Conservation (phyloP, 1,140 invertebrate genomes). For the Hylaeus anthracinus region DNA sequence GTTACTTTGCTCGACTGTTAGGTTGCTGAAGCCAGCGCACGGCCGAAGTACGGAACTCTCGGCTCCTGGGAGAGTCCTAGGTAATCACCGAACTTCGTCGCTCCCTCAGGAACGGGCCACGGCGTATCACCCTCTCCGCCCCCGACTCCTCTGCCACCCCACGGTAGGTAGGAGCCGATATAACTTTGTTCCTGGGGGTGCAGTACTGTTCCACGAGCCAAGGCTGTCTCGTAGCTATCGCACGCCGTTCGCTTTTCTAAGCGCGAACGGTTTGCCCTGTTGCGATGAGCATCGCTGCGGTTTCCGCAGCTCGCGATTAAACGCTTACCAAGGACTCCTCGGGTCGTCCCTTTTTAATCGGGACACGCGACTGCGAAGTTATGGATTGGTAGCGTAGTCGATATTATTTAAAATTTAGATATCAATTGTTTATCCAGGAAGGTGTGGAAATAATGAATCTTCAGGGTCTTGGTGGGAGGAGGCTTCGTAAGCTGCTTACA, state of each 20-base stretch:
- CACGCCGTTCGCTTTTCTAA: constrained; percentile 34
- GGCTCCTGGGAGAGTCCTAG: constrained; percentile 79
- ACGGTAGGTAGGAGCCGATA: constrained; percentile 73
- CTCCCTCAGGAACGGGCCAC: constrained; percentile 75
- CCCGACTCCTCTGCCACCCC: constrained; percentile 45
- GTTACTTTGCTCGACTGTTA: constrained; percentile 79
- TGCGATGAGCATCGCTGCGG: constrained; percentile 16
- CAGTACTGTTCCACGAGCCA: constrained; percentile 70
- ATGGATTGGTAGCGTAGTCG: too few species aligned
- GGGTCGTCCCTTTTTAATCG: neutral
- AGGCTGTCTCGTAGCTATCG: constrained; percentile 51
- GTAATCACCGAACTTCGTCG: constrained; percentile 81
- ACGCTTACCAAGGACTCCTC: neutral
- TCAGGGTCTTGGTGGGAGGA: too few species aligned
- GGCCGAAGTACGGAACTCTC: constrained; percentile 79
- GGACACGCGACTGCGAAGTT: neutral
- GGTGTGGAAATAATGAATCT: too few species aligned
- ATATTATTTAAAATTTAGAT: too few species aligned
- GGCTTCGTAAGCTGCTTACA: too few species aligned
- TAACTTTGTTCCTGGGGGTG: constrained; percentile 79
- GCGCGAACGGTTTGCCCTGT: constrained; percentile 18
- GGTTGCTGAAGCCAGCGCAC: constrained; percentile 73
- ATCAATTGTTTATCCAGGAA: too few species aligned
- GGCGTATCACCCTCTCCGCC: constrained; percentile 50
- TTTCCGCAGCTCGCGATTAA: neutral